Evolutionary conservation across 2,888 invertebrate species (phyloP).

Genomic region (Thysanoteuthis rhombus): DNA sequence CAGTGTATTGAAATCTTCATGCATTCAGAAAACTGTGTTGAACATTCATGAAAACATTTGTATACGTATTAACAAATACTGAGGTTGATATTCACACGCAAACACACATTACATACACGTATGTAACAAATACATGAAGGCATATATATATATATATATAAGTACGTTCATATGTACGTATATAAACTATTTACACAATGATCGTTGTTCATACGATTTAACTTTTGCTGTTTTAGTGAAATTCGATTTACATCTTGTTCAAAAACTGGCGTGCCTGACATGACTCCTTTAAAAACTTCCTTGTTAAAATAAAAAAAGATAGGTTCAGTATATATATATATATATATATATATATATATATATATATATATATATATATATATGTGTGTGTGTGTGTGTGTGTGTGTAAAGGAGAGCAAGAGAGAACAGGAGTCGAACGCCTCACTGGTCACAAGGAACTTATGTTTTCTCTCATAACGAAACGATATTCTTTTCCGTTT

Average conservation of each 20-base stretch:
- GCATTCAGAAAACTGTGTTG: no score
- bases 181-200: not conserved
- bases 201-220: not conserved
- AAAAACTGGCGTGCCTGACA: no score
- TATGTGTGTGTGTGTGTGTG: no score
- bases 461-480: not conserved
- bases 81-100: no score
- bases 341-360: not conserved
- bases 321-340: not conserved
- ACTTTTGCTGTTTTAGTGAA: no score
- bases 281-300: no score
- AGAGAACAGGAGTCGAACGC: not conserved
- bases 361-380: not conserved
- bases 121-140: not conserved
- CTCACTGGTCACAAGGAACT: constrained; percentile 12
- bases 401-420: no score
- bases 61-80: no score
- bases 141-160: not conserved
- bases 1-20: no score
- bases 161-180: not conserved
- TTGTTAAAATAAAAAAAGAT: no score
- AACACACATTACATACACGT: not conserved
- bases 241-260: no score
- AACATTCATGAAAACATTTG: no score
- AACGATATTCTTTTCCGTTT: not conserved